phyloP scores from a whole-genome alignment of 2,888 invertebrate species.

The Teleiodes luculella region DNA sequence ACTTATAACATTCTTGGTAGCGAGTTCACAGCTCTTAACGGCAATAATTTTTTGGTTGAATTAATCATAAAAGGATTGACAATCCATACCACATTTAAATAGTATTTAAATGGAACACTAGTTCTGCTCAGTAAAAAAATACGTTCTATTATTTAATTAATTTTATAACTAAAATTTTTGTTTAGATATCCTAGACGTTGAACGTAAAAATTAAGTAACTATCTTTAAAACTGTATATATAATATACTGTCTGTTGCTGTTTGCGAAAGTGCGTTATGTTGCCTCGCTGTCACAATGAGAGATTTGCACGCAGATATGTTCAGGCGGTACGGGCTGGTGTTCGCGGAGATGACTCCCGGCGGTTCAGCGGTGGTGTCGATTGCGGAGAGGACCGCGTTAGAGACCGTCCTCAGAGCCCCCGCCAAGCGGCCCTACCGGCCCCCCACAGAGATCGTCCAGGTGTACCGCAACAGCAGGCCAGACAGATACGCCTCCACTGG shows the following conservation, averaged over 20 bases:
- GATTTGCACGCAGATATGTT: slow-evolving; percentile 81
- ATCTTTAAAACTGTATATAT: neutral
- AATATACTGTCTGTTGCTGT: neutral
- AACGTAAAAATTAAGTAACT: no score
- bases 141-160: no score
- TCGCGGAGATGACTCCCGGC: slow-evolving; percentile 87
- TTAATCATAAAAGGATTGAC: no score
- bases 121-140: no score
- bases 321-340: slow-evolving; percentile 85
- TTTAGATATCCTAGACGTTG: no score
- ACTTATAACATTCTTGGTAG: no score
- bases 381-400: slow-evolving; percentile 84
- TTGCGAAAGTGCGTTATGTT: slow-evolving; percentile 16
- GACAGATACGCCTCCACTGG: slow-evolving; percentile 90
- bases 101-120: no score
- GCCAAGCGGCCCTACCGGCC: slow-evolving; percentile 89
- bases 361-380: slow-evolving; percentile 86
- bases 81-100: no score
- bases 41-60: no score
- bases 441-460: slow-evolving; percentile 88
- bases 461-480: slow-evolving; percentile 84
- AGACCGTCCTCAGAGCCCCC: slow-evolving; percentile 84
- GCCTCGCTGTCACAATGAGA: slow-evolving; percentile 56
- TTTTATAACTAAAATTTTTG: no score
- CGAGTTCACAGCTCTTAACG: no score